Percentiles rank a stretch among this genome's conserved stretches.
Evolutionary conservation across 53 echinoderm and acorn worm genomes (phyloP).

Genomic region (Stichopus horrens): DNA sequence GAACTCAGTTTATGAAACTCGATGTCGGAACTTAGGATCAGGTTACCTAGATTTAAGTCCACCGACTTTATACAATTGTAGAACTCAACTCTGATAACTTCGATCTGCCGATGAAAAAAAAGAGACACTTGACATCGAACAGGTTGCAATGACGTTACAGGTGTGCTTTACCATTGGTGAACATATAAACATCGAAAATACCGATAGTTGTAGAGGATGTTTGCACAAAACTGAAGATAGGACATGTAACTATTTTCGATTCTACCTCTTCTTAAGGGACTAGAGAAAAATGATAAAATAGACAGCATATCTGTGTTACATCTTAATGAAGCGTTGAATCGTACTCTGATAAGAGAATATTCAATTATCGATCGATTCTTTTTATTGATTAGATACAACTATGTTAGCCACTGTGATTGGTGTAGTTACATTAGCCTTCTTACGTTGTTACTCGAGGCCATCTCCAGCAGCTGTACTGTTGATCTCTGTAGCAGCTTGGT

Average conservation of each 20-base stretch:
- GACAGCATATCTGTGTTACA: too few species aligned
- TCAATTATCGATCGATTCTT: background rate
- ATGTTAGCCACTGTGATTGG: background rate
- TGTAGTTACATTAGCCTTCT: background rate
- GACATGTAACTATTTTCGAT: too few species aligned
- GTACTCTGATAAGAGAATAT: background rate
- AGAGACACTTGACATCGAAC: background rate
- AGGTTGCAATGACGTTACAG: too few species aligned
- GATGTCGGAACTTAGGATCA: background rate
- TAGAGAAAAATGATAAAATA: background rate
- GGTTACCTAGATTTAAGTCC: background rate
- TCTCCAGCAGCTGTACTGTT: conserved; percentile 23
- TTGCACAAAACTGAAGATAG: too few species aligned
- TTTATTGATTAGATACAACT: background rate
- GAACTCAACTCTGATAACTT: background rate
- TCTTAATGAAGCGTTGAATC: background rate
- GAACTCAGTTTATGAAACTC: background rate
- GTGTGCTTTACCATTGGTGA: too few species aligned
- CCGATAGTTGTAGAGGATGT: too few species aligned
- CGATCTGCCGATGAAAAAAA: background rate
- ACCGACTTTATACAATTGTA: conserved; percentile 12
- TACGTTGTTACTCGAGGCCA: conserved; percentile 7
- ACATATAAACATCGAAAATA: too few species aligned
- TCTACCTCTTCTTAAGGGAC: background rate
- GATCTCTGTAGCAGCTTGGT: conserved; percentile 14